Evolutionary conservation across 2,113 vertebrate genomes (phyloP).

Genomic region (Hyperopisus bebe): DNA sequence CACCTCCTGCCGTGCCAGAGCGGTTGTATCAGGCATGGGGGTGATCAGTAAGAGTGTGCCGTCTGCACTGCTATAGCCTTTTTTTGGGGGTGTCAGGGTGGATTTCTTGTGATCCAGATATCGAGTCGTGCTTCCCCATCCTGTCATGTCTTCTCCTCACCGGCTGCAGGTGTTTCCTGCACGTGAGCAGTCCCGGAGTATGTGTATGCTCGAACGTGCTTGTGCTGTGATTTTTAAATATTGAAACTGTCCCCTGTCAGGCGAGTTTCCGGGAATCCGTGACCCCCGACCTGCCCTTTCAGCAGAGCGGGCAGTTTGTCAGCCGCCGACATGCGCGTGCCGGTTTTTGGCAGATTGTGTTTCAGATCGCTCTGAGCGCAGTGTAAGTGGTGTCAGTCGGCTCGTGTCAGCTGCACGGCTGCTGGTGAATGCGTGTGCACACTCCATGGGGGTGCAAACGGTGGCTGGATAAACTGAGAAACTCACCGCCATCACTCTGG

Average conservation of each 20-base stretch:
- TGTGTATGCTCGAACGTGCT: neutral
- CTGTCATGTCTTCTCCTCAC: neutral
- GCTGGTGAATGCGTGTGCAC: neutral
- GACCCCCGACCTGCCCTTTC: neutral
- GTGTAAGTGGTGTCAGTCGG: neutral
- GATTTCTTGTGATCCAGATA: neutral
- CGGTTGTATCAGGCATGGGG: neutral
- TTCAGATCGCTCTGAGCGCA: conserved; percentile 1
- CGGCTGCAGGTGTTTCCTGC: neutral
- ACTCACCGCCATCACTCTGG: neutral
- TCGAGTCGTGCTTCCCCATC: neutral
- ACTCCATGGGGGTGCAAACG: neutral
- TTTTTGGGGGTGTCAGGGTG: neutral
- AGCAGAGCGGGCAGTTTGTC: neutral
- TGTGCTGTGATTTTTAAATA: neutral
- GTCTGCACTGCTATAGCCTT: neutral
- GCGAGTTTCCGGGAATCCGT: neutral
- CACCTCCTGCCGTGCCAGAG: neutral
- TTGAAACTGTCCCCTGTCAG: neutral
- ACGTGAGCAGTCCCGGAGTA: neutral
- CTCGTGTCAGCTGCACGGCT: neutral
- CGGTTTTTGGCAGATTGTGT: neutral
- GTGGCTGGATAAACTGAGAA: neutral
- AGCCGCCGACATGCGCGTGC: neutral
- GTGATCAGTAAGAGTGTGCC: neutral